Base-by-base conservation (phyloP, 2,888 invertebrate genomes). In the Aspidiotus rigidus region DNA sequence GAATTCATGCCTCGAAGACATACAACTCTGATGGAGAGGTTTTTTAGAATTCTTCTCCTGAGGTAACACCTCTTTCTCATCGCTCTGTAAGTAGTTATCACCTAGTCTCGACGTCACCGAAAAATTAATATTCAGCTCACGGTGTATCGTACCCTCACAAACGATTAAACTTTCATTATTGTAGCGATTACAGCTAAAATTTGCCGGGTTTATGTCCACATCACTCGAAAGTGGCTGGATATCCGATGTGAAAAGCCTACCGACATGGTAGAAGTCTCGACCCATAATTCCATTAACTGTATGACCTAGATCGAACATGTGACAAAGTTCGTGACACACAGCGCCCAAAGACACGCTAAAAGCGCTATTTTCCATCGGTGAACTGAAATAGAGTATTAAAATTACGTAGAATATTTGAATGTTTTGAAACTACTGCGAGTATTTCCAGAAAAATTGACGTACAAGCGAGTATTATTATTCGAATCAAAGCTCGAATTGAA, bases 281-380 rank as follows among this genome's bases (percentile, higher is more conserved):
- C 91, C 92, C 97, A 97, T 97, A 71, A 97, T 89, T 16, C 96
- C 96, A 74, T 88, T 85, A 74, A 85, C 84, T 0, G 93, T 90
- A 77, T 97, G 96, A 0, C 93, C 95, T 70, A 97, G 83, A 79
- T 95, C 93, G 78, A 97, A 93, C 0, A 91, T 91, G 77, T 97
- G 97, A 15, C 92, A 92, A 61, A 97, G 81, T 81, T 97, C 97
- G 78, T 97, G 97, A 55, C 93, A 86, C 9, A 91, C 88, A 15
- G 93, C 89, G 15, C 96, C 96, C 55, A 97, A 79, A 16, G 93
- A 93, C 7, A 94, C 93, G 15, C 93, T 88, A 79, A 89, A 91
- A 77, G 28, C 9, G 71, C 93, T 83, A 28, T 28, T 28, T 28
- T 28, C 28, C 2, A 28, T 28, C 5, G 28, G 28, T 28, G 28